phyloP scores from a whole-genome alignment of 2,113 vertebrate genomes.

The Ifrita kowaldi region DNA sequence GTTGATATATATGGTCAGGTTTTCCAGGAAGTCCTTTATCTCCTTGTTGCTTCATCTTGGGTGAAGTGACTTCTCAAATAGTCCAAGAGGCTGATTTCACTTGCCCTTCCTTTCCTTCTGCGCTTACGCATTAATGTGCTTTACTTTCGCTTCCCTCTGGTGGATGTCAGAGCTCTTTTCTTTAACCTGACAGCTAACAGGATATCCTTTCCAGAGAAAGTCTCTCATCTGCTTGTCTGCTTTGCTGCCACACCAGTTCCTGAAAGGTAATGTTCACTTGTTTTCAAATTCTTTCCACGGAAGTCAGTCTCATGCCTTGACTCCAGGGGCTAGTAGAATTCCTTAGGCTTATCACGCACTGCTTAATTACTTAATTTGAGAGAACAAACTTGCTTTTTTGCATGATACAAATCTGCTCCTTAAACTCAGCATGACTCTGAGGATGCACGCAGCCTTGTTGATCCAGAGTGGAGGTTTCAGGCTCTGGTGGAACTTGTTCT shows the following conservation, averaged over 20 bases:
- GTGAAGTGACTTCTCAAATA: not conserved
- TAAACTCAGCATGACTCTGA: not conserved
- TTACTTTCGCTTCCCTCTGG: not conserved
- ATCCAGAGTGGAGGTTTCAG: not conserved
- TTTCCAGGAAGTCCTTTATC: conserved; percentile 43
- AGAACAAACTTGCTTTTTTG: conserved; percentile 21
- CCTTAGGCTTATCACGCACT: not conserved
- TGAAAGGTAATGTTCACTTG: not conserved
- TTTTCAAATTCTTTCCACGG: not conserved
- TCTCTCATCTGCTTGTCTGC: not conserved
- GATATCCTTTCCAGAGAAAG: not conserved
- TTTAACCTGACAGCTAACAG: not conserved
- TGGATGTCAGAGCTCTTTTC: not conserved
- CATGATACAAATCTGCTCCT: conserved; percentile 7
- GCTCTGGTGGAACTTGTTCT: conserved; percentile 13
- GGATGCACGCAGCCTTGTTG: not conserved
- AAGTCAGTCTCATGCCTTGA: not conserved
- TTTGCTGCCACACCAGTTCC: not conserved
- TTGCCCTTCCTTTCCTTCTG: not conserved
- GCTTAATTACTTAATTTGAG: conserved; percentile 38
- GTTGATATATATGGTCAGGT: not conserved
- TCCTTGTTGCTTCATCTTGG: conserved; percentile 8
- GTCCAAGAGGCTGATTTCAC: not conserved
- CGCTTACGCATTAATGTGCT: not conserved
- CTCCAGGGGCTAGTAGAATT: not conserved